phyloP scores from a whole-genome alignment of 2,113 vertebrate genomes.

The Cyanocitta stelleri region DNA sequence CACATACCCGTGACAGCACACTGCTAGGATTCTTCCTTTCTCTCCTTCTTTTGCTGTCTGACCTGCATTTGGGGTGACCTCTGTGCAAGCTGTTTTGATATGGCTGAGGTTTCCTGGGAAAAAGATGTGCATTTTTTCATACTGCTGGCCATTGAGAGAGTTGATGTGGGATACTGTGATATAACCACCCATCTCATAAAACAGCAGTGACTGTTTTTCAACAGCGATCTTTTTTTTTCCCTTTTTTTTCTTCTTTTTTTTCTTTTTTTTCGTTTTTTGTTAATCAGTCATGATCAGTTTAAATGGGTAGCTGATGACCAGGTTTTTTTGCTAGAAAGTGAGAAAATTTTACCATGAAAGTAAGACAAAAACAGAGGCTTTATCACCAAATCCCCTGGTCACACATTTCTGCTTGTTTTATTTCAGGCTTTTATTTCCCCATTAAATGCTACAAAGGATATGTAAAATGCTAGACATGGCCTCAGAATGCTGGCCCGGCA shows the following conservation, averaged over 20 bases:
- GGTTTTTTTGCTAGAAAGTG: background rate
- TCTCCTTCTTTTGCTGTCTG: background rate
- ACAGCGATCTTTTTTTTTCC: background rate
- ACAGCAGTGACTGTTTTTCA: background rate
- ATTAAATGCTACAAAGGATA: background rate
- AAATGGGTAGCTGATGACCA: background rate
- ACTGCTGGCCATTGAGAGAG: background rate
- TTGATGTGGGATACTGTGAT: background rate
- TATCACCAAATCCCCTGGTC: background rate
- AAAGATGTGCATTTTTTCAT: background rate
- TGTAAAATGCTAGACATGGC: background rate
- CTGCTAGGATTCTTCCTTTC: background rate
- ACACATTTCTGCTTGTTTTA: background rate
- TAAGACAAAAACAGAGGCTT: background rate
- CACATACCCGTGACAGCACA: fast-evolving
- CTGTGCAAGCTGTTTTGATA: too few relatives aligned
- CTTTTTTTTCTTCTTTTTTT: background rate
- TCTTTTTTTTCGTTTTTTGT: background rate
- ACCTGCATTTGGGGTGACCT: too few relatives aligned
- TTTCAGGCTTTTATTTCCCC: background rate
- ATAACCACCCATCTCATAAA: background rate
- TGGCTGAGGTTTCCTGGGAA: background rate
- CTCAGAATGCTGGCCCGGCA: background rate
- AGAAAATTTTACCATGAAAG: background rate
- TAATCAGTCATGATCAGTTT: background rate